Conservation (phyloP, 2,797 vertebrate species). For the Argyrosomus regius region DNA sequence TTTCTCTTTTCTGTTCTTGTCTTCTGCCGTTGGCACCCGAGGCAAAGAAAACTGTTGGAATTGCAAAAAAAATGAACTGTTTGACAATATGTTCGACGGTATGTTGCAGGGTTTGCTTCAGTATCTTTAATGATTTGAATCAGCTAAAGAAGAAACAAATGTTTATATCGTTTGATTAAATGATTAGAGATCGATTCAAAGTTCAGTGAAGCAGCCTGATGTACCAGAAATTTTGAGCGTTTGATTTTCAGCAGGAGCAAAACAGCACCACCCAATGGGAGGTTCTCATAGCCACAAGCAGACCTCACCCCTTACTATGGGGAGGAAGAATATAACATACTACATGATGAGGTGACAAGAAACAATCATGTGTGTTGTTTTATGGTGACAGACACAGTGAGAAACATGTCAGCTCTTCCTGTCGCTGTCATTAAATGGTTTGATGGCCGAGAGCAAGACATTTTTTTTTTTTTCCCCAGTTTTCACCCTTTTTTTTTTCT, state of each 20-base stretch:
- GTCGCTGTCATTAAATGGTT: constrained; percentile 10
- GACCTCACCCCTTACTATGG: constrained; percentile 43
- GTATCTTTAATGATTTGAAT: constrained; percentile 38
- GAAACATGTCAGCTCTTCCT: background rate
- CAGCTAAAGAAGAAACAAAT: constrained; percentile 28
- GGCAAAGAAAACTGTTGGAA: constrained; percentile 23
- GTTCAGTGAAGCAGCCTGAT: constrained; percentile 51
- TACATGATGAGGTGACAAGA: constrained; percentile 35
- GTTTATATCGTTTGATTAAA: constrained; percentile 46
- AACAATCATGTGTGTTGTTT: constrained; percentile 31
- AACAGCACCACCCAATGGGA: constrained; percentile 77
- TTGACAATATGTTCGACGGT: constrained; percentile 16
- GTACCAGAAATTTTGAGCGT: constrained; percentile 45
- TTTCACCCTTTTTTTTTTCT: background rate
- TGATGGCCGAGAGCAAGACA: constrained; percentile 4
- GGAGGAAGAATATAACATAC: constrained; percentile 31
- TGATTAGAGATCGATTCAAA: constrained; percentile 54
- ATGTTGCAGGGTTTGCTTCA: constrained; percentile 20
- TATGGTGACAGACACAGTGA: constrained; percentile 21
- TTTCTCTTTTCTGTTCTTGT: constrained; percentile 15
- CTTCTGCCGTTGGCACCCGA: background rate
- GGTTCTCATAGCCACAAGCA: constrained; percentile 45
- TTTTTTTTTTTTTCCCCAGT: background rate
- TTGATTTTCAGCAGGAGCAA: constrained; percentile 54
- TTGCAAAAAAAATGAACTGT: constrained; percentile 12